Conservation (phyloP, 2,797 vertebrate species). For the Coilia nasus region DNA sequence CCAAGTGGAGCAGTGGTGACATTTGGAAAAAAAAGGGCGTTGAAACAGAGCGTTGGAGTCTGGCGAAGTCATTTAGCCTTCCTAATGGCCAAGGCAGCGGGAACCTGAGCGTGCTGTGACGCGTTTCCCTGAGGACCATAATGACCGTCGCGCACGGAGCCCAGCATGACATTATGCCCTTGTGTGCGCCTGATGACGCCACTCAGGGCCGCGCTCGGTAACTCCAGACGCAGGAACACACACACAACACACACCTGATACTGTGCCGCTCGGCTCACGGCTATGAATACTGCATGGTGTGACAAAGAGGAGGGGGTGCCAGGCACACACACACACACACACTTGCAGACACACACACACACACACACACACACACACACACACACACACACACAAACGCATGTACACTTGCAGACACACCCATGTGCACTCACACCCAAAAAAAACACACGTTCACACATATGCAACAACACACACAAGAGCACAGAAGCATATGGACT, state of each 20-base stretch:
- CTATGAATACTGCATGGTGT: constrained; percentile 25
- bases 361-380: not conserved
- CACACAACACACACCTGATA: constrained; percentile 13
- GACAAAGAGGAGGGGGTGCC: not conserved
- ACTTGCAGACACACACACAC: not conserved
- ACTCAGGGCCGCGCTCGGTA: not conserved
- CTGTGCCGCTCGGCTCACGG: not conserved
- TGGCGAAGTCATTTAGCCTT: not conserved
- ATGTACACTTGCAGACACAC: not conserved
- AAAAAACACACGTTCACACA: not conserved
- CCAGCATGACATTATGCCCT: not conserved
- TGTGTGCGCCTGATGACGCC: constrained; percentile 6
- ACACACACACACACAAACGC: not conserved
- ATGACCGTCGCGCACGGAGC: not conserved
- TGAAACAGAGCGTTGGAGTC: not conserved
- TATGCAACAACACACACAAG: not conserved
- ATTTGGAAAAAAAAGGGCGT: not conserved
- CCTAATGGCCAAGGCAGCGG: not conserved
- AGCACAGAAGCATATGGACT: not conserved
- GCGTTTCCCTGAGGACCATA: constrained; percentile 4
- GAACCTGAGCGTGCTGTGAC: not conserved
- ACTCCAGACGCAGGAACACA: constrained; percentile 3
- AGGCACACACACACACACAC: not conserved
- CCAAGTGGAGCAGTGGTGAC: not conserved
- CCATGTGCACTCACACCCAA: not conserved